phyloP scores from a whole-genome alignment of 2,113 vertebrate genomes.

The Antigone vipio region DNA sequence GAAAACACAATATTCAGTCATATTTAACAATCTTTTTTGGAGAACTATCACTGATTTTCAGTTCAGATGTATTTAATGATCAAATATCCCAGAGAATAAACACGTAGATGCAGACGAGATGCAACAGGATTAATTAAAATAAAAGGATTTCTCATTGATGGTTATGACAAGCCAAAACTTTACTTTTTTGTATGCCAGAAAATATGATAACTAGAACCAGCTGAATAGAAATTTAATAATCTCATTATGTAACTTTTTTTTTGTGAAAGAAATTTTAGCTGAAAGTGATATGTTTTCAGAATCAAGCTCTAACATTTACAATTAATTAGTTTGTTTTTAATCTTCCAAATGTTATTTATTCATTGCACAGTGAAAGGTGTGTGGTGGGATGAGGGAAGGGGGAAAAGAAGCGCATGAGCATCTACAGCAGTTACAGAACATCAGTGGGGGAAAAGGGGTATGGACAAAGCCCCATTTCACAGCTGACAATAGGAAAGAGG shows the following conservation, averaged over 20 bases:
- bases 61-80: background rate
- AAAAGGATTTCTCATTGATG: background rate
- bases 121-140: background rate
- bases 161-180: background rate
- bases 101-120: background rate
- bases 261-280: background rate
- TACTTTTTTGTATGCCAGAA: background rate
- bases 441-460: background rate
- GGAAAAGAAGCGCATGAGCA: background rate
- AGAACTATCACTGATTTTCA: background rate
- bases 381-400: background rate
- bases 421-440: background rate
- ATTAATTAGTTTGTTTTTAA: background rate
- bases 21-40: background rate
- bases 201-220: background rate
- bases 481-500: background rate
- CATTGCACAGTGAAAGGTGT: background rate
- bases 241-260: background rate
- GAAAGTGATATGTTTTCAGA: background rate
- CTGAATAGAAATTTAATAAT: background rate
- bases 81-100: background rate
- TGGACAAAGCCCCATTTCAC: background rate
- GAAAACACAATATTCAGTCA: background rate
- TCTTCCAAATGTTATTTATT: background rate
- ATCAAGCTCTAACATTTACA: background rate